Evolutionary conservation across 23 tunicate species (phyloP).

Genomic region (Styela clava): DNA sequence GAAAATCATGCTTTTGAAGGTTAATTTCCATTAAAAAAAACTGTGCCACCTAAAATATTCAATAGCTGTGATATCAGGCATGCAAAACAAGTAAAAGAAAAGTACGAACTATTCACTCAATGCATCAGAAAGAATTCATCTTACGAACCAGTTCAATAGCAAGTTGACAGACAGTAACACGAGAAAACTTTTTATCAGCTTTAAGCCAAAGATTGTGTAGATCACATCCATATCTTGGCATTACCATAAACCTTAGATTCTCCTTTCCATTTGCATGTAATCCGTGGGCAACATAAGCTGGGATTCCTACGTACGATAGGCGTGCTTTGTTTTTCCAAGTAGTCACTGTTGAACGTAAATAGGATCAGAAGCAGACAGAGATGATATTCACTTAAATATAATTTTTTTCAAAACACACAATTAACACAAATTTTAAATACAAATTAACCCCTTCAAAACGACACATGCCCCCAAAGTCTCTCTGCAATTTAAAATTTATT

Average conservation of each 20-base stretch:
- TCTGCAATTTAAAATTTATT: no score
- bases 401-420: not conserved
- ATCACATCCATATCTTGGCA: constrained; percentile 97
- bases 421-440: not conserved
- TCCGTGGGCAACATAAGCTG: constrained; percentile 80
- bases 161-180: constrained; percentile 66
- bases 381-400: not conserved
- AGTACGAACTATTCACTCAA: no score
- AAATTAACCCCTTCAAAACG: no score
- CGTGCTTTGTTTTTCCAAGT: constrained; percentile 48
- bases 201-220: constrained; percentile 79
- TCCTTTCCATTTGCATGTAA: constrained; percentile 40
- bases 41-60: no score
- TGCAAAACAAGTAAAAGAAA: no score
- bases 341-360: no score
- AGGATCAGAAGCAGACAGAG: constrained; percentile 6
- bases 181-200: constrained; percentile 56
- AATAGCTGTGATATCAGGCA: no score
- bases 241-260: constrained; percentile 81
- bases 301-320: constrained; percentile 54
- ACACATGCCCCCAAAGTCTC: no score
- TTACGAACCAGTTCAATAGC: constrained; percentile 60
- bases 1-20: no score
- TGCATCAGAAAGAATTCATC: not conserved
- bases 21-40: no score